Percentiles rank a stretch among this genome's conserved stretches.
Conservation (phyloP, 2,888 invertebrate genomes). For the Sminthurides aquaticus region DNA sequence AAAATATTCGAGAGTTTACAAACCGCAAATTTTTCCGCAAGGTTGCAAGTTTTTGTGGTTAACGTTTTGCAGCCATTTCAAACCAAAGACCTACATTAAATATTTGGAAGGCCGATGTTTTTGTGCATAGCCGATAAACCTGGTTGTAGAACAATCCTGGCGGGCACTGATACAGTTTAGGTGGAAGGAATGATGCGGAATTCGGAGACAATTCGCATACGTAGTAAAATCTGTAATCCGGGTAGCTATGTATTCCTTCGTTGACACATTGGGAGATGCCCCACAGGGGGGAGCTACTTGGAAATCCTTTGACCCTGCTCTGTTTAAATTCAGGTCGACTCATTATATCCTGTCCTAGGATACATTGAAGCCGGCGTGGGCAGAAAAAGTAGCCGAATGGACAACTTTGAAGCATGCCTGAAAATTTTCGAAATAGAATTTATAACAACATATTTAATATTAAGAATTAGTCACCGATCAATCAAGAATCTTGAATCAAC, state of each 20-base stretch:
- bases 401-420: conserved; percentile 28
- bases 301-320: conserved; percentile 11
- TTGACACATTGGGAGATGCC: conserved; percentile 26
- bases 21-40: no score
- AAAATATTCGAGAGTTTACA: no score
- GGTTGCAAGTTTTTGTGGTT: no score
- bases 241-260: conserved; percentile 29
- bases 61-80: no score
- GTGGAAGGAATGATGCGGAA: conserved; percentile 17
- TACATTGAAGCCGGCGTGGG: conserved; percentile 14
- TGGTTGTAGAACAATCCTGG: conserved; percentile 35
- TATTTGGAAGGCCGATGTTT: conserved; percentile 30
- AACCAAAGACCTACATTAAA: conserved; percentile 29
- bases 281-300: conserved; percentile 35
- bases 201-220: conserved; percentile 25
- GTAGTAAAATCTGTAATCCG: conserved; percentile 37
- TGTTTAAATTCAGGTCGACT: neutral
- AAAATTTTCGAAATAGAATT: no score
- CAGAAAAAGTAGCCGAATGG: conserved; percentile 35
- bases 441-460: no score
- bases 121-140: conserved; percentile 28
- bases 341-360: conserved; percentile 20
- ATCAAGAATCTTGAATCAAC: no score
- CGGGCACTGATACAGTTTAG: conserved; percentile 32
- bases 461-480: no score